Percentiles rank a stretch among this genome's conserved stretches.
phyloP scores from a whole-genome alignment of 2,888 invertebrate species.

The Heteromyza rotundicornis region DNA sequence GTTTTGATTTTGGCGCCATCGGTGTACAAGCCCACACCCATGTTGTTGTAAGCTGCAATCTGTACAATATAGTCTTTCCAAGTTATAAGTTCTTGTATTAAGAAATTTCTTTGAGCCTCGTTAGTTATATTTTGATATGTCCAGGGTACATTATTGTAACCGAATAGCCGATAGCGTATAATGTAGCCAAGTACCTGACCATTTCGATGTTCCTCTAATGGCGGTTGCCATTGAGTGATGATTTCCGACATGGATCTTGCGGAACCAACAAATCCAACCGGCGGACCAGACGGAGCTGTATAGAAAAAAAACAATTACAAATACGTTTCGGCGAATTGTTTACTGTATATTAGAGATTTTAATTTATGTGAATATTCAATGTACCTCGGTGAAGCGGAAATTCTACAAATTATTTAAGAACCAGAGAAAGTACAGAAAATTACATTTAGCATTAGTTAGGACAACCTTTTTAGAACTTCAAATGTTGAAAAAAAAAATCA shows the following conservation, averaged over 20 bases:
- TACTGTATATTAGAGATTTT: too few species aligned
- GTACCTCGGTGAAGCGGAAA: conserved; percentile 63
- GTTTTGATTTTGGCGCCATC: conserved; percentile 92
- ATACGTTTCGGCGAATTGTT: conserved; percentile 11
- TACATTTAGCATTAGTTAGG: conserved; percentile 38
- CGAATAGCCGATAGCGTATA: conserved; percentile 87
- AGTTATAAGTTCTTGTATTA: conserved; percentile 91
- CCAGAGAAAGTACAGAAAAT: conserved; percentile 41
- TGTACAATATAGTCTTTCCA: conserved; percentile 98
- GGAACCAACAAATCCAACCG: conserved; percentile 92
- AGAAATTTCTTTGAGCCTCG: conserved; percentile 87
- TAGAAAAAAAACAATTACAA: conserved; percentile 25
- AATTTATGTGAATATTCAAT: conserved; percentile 32
- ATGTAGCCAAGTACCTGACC: conserved; percentile 94
- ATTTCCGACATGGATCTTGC: conserved; percentile 94
- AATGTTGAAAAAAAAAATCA: too few species aligned
- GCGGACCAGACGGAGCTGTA: conserved; percentile 94
- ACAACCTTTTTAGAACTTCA: too few species aligned
- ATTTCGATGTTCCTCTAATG: conserved; percentile 91
- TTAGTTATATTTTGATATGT: conserved; percentile 90
- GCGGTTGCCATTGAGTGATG: conserved; percentile 96
- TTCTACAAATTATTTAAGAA: conserved; percentile 54
- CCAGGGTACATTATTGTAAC: conserved; percentile 93
- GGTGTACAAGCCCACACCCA: conserved; percentile 92
- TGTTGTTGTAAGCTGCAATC: conserved; percentile 96